phyloP scores from a whole-genome alignment of 2,888 invertebrate species.

The Eustalomyia histrio region DNA sequence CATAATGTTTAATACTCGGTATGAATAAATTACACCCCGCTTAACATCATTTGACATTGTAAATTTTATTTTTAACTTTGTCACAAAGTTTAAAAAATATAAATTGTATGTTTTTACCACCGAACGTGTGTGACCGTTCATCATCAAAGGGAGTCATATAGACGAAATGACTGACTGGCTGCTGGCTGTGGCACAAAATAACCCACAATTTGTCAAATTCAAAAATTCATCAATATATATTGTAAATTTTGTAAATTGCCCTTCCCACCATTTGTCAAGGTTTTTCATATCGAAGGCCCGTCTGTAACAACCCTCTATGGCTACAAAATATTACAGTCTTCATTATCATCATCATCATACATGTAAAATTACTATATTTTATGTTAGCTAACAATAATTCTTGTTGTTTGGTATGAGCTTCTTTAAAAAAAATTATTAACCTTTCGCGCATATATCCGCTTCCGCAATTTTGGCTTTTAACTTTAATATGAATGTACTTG shows the following conservation, averaged over 20 bases:
- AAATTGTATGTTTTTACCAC: conserved; percentile 16
- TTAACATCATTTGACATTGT: conserved; percentile 63
- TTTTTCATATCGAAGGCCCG: conserved; percentile 43
- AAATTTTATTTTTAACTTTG: conserved; percentile 49
- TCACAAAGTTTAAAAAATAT: conserved; percentile 36
- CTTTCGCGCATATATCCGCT: conserved; percentile 72
- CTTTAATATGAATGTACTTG: conserved; percentile 11
- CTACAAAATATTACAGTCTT: conserved; percentile 22
- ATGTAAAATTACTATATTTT: conserved; percentile 33
- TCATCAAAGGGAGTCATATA: conserved; percentile 26
- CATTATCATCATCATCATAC: conserved; percentile 24
- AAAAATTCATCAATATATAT: conserved; percentile 70
- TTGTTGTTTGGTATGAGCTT: conserved; percentile 54
- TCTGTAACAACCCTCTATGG: conserved; percentile 39
- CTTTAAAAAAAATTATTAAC: conserved; percentile 68
- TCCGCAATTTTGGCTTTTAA: conserved; percentile 67
- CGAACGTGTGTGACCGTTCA: conserved; percentile 49
- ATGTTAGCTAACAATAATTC: not conserved
- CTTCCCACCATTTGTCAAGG: conserved; percentile 34
- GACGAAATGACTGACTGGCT: conserved; percentile 22
- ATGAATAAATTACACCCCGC: conserved; percentile 63
- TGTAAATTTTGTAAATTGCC: conserved; percentile 31
- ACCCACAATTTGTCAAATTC: conserved; percentile 70
- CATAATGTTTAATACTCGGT: conserved; percentile 33
- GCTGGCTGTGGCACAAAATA: conserved; percentile 41